Percentiles rank a stretch among this genome's conserved stretches.
Conservation (phyloP, 2,113 vertebrate species). For the Peromyscus polionotus region DNA sequence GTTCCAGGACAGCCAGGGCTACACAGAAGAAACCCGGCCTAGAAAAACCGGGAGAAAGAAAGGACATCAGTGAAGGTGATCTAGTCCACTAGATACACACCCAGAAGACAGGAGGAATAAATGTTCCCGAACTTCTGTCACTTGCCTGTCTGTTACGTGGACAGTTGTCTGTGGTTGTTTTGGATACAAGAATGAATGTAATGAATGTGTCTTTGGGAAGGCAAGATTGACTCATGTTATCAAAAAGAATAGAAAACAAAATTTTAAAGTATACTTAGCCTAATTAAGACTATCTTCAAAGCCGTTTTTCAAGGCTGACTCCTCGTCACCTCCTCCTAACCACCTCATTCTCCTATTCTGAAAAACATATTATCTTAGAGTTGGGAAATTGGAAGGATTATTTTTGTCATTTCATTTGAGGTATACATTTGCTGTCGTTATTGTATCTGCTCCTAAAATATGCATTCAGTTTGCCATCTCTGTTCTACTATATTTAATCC, state of each 20-base stretch:
- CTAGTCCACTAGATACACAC: conserved; percentile 20
- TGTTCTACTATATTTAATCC: background rate
- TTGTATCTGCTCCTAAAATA: conserved; percentile 31
- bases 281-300: background rate
- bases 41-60: too few species aligned
- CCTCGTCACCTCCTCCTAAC: background rate
- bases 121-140: conserved; percentile 70
- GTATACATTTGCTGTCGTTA: background rate
- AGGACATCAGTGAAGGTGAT: conserved; percentile 45
- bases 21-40: background rate
- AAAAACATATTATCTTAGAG: background rate
- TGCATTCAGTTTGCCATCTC: conserved; percentile 2
- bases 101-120: conserved; percentile 76
- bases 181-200: conserved; percentile 65
- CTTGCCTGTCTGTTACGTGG: conserved; percentile 6
- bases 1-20: background rate
- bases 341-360: background rate
- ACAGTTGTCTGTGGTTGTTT: conserved; percentile 67
- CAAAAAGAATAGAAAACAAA: conserved; percentile 16
- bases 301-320: background rate
- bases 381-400: background rate
- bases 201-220: conserved; percentile 52
- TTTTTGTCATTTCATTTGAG: conserved; percentile 39
- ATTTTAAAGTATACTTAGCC: background rate
- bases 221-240: background rate